Conservation (phyloP, 35 echinoderm and acorn worm genomes). For the Ophiothrix spiculata region DNA sequence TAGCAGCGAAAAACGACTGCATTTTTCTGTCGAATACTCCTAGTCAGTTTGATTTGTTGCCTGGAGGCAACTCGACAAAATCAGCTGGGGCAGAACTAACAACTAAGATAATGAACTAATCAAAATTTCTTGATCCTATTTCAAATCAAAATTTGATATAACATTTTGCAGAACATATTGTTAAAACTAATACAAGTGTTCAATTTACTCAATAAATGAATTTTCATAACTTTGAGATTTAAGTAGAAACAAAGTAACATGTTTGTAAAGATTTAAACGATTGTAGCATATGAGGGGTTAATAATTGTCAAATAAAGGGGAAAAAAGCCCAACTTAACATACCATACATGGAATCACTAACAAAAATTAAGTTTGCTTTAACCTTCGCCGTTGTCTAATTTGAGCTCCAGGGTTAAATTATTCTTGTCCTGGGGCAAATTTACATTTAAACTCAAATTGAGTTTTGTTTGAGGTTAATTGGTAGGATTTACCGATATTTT, state of each 20-base stretch:
- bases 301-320: not conserved
- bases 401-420: not conserved
- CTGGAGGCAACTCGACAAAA: not conserved
- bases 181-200: too few relatives aligned
- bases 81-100: not conserved
- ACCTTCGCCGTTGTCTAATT: conserved; percentile 5
- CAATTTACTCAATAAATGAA: too few relatives aligned
- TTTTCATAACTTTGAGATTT: too few relatives aligned
- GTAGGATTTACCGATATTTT: not conserved
- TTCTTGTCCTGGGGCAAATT: not conserved
- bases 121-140: not conserved
- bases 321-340: not conserved
- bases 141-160: too few relatives aligned
- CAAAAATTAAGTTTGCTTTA: not conserved
- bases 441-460: not conserved
- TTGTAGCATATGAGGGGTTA: not conserved
- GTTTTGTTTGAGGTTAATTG: conserved; percentile 2
- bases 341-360: conserved; percentile 11
- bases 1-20: not conserved
- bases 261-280: not conserved
- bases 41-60: not conserved
- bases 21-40: not conserved
- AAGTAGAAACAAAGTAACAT: not conserved
- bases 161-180: too few relatives aligned
- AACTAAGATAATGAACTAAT: not conserved